Evolutionary conservation across 1,140 invertebrate genomes (phyloP).

Genomic region (Cataglyphis hispanica): DNA sequence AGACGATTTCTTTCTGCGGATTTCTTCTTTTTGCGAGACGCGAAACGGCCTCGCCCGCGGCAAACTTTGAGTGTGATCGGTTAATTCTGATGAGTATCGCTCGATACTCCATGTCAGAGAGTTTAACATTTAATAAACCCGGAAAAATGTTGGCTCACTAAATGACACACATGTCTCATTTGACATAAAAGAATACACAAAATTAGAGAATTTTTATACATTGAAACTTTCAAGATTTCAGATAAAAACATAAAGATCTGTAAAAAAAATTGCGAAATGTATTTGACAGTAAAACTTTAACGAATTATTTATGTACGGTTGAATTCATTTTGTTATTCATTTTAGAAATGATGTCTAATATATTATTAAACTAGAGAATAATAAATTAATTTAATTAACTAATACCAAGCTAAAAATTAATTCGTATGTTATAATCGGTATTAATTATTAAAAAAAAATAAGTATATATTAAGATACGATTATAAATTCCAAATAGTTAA

Average conservation of each 20-base stretch:
- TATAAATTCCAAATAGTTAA: neutral
- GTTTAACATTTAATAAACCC: neutral
- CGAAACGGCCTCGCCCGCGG: conserved; percentile 6
- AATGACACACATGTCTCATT: neutral
- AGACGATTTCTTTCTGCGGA: conserved; percentile 37
- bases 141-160: neutral
- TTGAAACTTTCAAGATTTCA: neutral
- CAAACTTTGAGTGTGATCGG: conserved; percentile 22
- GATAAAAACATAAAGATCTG: neutral
- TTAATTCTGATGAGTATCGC: neutral
- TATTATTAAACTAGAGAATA: neutral
- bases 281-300: too few relatives aligned
- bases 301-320: too few relatives aligned
- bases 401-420: neutral
- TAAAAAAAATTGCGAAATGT: too few relatives aligned
- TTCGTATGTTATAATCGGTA: neutral
- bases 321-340: too few relatives aligned
- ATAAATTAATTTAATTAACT: neutral
- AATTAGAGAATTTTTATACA: neutral
- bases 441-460: neutral
- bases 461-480: neutral
- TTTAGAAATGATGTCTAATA: neutral
- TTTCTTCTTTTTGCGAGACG: conserved; percentile 34
- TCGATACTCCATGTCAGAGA: neutral
- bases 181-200: neutral